Percentiles rank a stretch among this genome's conserved stretches.
Conservation (phyloP, 2,113 vertebrate species). For the Polypterus senegalus region DNA sequence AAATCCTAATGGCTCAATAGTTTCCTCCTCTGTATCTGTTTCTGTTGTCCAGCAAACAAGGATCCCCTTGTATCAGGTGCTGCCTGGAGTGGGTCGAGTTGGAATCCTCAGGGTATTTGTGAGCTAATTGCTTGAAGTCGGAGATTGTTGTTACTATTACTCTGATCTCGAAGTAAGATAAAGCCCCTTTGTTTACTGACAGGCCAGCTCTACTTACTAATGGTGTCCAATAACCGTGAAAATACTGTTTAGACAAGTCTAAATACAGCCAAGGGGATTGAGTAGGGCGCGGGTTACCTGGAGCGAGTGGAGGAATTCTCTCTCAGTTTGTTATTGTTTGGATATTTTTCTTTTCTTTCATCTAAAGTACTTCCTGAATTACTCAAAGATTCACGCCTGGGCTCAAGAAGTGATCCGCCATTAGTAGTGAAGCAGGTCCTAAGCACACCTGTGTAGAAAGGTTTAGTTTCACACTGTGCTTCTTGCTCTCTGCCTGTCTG, state of each 20-base stretch:
- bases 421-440: too few relatives aligned
- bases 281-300: constrained; percentile 27
- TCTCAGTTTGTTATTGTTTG: neutral
- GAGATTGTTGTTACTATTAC: constrained; percentile 31
- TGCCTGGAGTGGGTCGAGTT: constrained; percentile 6
- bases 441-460: too few relatives aligned
- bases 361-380: constrained; percentile 16
- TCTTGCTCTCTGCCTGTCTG: too few relatives aligned
- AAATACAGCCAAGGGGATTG: constrained; percentile 30
- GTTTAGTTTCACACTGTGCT: too few relatives aligned
- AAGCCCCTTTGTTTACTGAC: constrained; percentile 30
- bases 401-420: too few relatives aligned
- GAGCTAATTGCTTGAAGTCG: constrained; percentile 32
- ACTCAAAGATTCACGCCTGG: neutral
- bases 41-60: too few relatives aligned
- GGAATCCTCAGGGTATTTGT: constrained; percentile 19
- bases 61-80: constrained; percentile 28
- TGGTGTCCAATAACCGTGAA: constrained; percentile 37
- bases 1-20: too few relatives aligned
- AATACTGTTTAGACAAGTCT: constrained; percentile 34
- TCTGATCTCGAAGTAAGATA: constrained; percentile 30
- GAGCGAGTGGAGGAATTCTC: constrained; percentile 20
- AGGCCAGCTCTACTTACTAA: constrained; percentile 27
- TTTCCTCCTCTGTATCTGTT: too few relatives aligned
- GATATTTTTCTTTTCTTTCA: too few relatives aligned